Conservation (phyloP, 2,888 invertebrate species). For the Scotopteryx bipunctaria region DNA sequence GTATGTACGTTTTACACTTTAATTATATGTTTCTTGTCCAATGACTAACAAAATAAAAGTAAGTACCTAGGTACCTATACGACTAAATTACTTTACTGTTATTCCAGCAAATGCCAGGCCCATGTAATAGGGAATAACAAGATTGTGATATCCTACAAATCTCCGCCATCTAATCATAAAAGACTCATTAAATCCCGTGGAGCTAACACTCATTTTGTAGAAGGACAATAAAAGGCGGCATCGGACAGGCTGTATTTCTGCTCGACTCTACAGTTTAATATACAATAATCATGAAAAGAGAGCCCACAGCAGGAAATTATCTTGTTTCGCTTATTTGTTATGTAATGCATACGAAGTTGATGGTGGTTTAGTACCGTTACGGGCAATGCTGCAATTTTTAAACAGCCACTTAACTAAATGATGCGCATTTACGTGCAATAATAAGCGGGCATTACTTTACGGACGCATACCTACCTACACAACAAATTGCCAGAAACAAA, state of each 20-base stretch:
- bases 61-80: not conserved
- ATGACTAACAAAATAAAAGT: not conserved
- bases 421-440: slow-evolving; percentile 51
- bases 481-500: slow-evolving; percentile 36
- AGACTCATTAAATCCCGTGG: slow-evolving; percentile 14
- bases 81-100: not conserved
- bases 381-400: slow-evolving; percentile 59
- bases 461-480: slow-evolving; percentile 39
- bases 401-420: slow-evolving; percentile 54
- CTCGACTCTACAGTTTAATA: slow-evolving; percentile 47
- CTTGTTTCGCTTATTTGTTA: slow-evolving; percentile 62
- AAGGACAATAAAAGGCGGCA: slow-evolving; percentile 28
- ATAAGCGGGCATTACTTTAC: slow-evolving; percentile 44
- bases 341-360: slow-evolving; percentile 59
- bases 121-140: slow-evolving; percentile 9
- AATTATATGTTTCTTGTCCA: too few relatives aligned
- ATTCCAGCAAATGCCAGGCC: slow-evolving; percentile 5
- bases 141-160: slow-evolving; percentile 17
- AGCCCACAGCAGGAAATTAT: slow-evolving; percentile 65
- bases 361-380: slow-evolving; percentile 70
- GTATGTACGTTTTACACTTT: too few relatives aligned
- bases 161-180: slow-evolving; percentile 16
- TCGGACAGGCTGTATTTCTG: slow-evolving; percentile 33
- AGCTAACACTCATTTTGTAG: slow-evolving; percentile 23
- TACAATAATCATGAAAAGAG: slow-evolving; percentile 61